phyloP scores from a whole-genome alignment of 2,888 invertebrate genomes.

The Exephanes ischioxanthus region DNA sequence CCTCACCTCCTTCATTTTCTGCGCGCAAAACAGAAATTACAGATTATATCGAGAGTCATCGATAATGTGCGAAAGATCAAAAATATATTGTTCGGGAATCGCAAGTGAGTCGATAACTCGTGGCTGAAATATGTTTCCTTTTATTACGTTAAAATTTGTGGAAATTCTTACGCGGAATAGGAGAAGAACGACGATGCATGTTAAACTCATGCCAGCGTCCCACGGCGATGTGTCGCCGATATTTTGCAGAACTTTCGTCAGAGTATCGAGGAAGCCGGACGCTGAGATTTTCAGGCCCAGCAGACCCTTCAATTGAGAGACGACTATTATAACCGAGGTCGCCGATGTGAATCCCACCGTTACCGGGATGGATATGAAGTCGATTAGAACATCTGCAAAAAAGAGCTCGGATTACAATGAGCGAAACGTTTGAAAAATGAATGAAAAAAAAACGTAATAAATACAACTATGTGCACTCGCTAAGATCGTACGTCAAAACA shows the following conservation, averaged over 20 bases:
- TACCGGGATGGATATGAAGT: conserved; percentile 96
- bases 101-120: neutral
- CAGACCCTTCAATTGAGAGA: conserved; percentile 92
- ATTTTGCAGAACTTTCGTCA: conserved; percentile 89
- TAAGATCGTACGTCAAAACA: too few relatives aligned
- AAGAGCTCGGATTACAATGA: neutral
- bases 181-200: conserved; percentile 91
- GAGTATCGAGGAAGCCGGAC: conserved; percentile 91
- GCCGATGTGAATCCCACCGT: conserved; percentile 96
- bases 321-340: conserved; percentile 95
- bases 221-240: conserved; percentile 89
- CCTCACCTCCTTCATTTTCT: conserved; percentile 91
- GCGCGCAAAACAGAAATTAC: conserved; percentile 75
- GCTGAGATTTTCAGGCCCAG: conserved; percentile 91
- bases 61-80: neutral
- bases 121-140: neutral
- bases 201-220: conserved; percentile 90
- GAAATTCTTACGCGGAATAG: conserved; percentile 89
- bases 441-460: neutral
- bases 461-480: too few relatives aligned
- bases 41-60: conserved; percentile 30
- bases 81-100: too few relatives aligned
- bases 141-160: too few relatives aligned
- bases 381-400: conserved; percentile 92
- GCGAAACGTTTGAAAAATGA: neutral